These are phyloP conservation scores for Rhadinocentrus ornatus DNA, from an alignment of 2,797 vertebrate genomes.

Conservation along the genomic window DNA sequence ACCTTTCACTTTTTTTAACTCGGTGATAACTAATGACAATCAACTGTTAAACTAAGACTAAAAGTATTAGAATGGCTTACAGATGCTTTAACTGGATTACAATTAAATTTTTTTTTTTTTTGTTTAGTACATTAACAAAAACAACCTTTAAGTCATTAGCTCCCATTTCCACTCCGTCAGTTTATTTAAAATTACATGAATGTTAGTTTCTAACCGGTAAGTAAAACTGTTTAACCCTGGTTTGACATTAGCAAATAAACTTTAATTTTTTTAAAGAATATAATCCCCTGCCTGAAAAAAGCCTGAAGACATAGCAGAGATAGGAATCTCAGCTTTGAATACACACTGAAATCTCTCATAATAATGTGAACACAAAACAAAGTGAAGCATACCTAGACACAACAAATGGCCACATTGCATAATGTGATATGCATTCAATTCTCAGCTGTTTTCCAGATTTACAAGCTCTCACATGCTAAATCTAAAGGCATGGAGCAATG, in stretches of 20 bases:
- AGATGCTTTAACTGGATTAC: too few species aligned
- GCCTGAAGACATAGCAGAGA: conserved; percentile 26
- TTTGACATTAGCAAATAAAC: conserved; percentile 39
- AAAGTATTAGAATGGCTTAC: too few species aligned
- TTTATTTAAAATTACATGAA: background rate
- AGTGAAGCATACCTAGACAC: conserved; percentile 54
- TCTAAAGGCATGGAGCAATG: conserved; percentile 21
- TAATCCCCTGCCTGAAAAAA: conserved; percentile 46
- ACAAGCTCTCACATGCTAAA: conserved; percentile 17
- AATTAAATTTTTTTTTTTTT: too few species aligned
- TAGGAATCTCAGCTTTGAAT: conserved; percentile 35
- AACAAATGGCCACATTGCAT: conserved; percentile 44
- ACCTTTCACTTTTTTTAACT: too few species aligned
- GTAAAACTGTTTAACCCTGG: conserved; percentile 63
- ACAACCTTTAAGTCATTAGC: too few species aligned
- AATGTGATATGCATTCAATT: conserved; percentile 13
- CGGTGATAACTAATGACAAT: too few species aligned
- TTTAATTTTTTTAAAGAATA: conserved; percentile 33
- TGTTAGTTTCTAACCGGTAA: background rate
- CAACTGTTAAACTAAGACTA: too few species aligned
- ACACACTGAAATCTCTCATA: conserved; percentile 43
- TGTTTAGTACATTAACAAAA: too few species aligned
- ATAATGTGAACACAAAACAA: conserved; percentile 58
- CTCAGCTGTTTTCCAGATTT: conserved; percentile 4
- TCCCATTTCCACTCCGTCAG: background rate